Base-by-base conservation (phyloP, 2,888 invertebrate genomes). In the Mesorhabditis spiculigera region DNA sequence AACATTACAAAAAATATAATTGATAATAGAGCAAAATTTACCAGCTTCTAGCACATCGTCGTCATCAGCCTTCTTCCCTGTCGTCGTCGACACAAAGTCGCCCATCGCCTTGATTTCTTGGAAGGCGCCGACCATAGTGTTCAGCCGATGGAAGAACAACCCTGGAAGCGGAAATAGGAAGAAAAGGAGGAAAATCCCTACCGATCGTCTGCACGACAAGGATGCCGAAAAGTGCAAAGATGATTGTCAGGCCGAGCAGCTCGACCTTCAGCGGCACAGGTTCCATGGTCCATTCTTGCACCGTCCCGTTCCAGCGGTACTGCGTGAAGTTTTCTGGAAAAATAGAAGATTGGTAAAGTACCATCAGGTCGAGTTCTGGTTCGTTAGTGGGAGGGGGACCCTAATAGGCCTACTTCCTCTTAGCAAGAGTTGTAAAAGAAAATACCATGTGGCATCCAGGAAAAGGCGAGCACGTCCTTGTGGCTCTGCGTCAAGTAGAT, bases 71-170 rank as follows among this genome's bases (percentile, higher is more conserved):
- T 74, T 77, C 10, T 72, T 74, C 8, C 45, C 62, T 0, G 69
- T 45, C 5, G 28, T 13, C 8, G 67, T 68, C 2, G 73, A 16
- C 8, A 68, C 70, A 43, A 76, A 71, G 58, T 82, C 82, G 64
- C 77, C 73, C 73, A 82, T 69, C 58, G 82, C 80, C 58, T 75
- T 70, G 50, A 85, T 74, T 67, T 84, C 84, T 71, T 84, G 83
- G 65, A 84, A 76, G 3, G 84, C 82, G 16, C 82, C 84, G 43
- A 84, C 80, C 65, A 98, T 88, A 3, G 97, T 97, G 86, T 94
- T 95, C 86, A 95, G 93, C 83, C 97, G 91, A 92, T 98, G 97
- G 90, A 96, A 94, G 89, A 97, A 90, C 96, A 97, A 97, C 81
- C 84, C 84, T 74, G 43, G 6, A 68, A 58, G 13, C 43, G 41